Base-by-base conservation (phyloP, 2,113 vertebrate genomes). In the Notarius quadriscutis region DNA sequence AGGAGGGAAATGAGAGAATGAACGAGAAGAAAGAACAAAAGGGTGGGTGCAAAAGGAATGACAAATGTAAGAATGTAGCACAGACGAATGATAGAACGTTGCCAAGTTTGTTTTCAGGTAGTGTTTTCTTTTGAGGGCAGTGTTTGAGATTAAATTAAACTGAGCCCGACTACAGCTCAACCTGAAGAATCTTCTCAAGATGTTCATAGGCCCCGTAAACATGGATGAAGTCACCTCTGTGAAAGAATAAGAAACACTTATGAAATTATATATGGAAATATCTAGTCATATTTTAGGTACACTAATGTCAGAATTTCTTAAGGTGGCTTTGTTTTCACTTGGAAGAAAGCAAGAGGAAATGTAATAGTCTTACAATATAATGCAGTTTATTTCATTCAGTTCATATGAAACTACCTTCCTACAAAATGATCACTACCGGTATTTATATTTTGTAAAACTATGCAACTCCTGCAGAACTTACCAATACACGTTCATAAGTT, bases 151-250 rank as follows among this genome's bases (percentile, higher is more conserved):
- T 5, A 79, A 9, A 55, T 81, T 80, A 57, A 69, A 51, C 51
- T 69, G 63, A 83, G 78, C 27, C 78, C 69, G 81, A 84, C 25
- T 87, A 82, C 22, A 71, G 55, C 48, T 78, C 83, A 90, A 72
- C 14, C 30, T 84, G 11, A 90, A 48, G 57, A 92, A 65, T 69
- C 87, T 92, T 87, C 86, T 41, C 65, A 90, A 89, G 48, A 88
- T 72, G 34, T 62, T 91, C 84, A 88, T 91, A 77, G 84, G 91
- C 85, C 87, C 84, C 84, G 84, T 72, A 87, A 92, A 88, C 94
- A 95, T 95, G 86, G 86, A 93, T 58, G 86, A 51, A 2, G 48
- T 48, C 48, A 48, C 27, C 48, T 87, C 91, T 90, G 84, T 57
- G 87, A 63, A 89, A 89, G 27, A 80, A 89, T 71, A 58, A 17